Conservation (phyloP, 2,888 invertebrate species). For the Leptopterna dolabrata region DNA sequence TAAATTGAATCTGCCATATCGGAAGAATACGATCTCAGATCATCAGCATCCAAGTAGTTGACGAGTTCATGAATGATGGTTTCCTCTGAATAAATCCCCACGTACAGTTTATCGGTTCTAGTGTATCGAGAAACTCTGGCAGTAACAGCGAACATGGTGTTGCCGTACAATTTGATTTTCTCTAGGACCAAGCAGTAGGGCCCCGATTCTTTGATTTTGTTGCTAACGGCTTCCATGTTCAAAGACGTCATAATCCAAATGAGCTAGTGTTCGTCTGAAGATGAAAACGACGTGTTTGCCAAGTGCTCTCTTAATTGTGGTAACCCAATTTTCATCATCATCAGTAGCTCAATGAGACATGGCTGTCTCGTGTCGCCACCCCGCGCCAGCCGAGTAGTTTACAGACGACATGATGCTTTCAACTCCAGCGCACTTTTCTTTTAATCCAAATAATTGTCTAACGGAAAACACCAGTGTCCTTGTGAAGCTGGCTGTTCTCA, state of each 20-base stretch:
- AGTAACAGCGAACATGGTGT: too few species aligned
- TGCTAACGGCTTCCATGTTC: slow-evolving; percentile 16
- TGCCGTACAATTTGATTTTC: background rate
- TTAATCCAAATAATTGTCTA: background rate
- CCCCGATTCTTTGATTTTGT: too few species aligned
- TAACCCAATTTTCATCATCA: too few species aligned
- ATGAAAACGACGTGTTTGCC: too few species aligned
- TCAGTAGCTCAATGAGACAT: too few species aligned
- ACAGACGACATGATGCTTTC: too few species aligned
- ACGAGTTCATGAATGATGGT: slow-evolving; percentile 25
- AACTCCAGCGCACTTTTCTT: too few species aligned
- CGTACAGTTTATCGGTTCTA: slow-evolving; percentile 1
- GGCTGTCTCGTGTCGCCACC: background rate
- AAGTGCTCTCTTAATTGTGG: too few species aligned
- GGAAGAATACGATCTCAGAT: background rate
- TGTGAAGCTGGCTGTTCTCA: slow-evolving; percentile 32
- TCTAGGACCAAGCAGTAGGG: too few species aligned
- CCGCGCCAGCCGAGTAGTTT: too few species aligned
- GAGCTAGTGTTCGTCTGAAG: background rate
- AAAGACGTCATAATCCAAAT: slow-evolving; percentile 14
- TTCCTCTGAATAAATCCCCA: slow-evolving; percentile 31
- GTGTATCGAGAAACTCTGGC: too few species aligned
- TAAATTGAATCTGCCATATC: background rate
- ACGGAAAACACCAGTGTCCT: slow-evolving; percentile 42
- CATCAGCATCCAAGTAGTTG: slow-evolving; percentile 17